Conservation (phyloP, 2,888 invertebrate genomes). For the Limnephilus auricula region DNA sequence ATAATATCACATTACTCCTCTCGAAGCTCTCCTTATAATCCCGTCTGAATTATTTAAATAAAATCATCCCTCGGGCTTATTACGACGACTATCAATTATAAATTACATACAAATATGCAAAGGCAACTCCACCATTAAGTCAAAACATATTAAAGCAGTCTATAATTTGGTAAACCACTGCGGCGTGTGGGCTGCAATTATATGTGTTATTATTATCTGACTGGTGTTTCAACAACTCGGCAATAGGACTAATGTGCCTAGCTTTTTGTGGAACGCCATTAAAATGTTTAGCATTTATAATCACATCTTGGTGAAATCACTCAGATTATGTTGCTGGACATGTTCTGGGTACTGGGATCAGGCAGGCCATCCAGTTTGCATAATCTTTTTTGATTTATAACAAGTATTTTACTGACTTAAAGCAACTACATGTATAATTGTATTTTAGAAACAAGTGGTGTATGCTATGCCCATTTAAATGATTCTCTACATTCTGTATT, state of each 20-base stretch:
- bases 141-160: conserved; percentile 50
- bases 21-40: not conserved
- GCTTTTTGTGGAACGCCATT: conserved; percentile 1
- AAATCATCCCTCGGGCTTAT: conserved; percentile 47
- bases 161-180: conserved; percentile 59
- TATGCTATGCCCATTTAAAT: not conserved
- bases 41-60: conserved; percentile 33
- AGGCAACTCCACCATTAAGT: conserved; percentile 39
- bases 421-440: not conserved
- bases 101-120: conserved; percentile 58
- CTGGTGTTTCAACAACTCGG: conserved; percentile 60
- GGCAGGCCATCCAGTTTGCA: not conserved
- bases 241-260: not conserved
- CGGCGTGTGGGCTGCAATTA: conserved; percentile 57
- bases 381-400: not conserved
- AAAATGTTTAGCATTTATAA: conserved; percentile 2
- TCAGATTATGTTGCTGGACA: not conserved
- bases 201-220: conserved; percentile 62
- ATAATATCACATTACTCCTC: not conserved
- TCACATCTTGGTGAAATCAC: not conserved
- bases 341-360: not conserved
- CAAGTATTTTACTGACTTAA: not conserved
- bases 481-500: not conserved
- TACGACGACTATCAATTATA: conserved; percentile 56
- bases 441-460: not conserved